These are phyloP conservation scores for Protaetia brevitarsis DNA, from an alignment of 1,140 invertebrate species.

Conservation along the genomic window DNA sequence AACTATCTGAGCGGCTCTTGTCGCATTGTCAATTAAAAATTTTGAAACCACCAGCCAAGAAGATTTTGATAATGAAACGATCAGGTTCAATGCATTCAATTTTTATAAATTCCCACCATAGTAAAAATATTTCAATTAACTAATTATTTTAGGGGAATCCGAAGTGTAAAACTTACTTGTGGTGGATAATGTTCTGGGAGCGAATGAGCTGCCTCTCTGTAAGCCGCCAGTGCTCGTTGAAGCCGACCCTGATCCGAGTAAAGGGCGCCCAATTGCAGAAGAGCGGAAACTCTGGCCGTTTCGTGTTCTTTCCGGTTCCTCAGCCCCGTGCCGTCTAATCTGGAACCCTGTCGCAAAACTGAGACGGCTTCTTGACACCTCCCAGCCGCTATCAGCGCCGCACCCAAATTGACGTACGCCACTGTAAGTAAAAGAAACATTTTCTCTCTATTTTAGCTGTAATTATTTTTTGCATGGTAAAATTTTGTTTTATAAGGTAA, in stretches of 20 bases:
- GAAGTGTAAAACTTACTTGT: slow-evolving; percentile 57
- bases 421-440: slow-evolving; percentile 68
- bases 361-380: slow-evolving; percentile 78
- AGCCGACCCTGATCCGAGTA: slow-evolving; percentile 83
- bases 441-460: no score
- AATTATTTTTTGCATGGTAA: no score
- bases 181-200: slow-evolving; percentile 79
- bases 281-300: slow-evolving; percentile 82
- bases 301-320: slow-evolving; percentile 89
- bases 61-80: no score
- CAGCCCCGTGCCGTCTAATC: slow-evolving; percentile 79
- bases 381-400: slow-evolving; percentile 79
- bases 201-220: slow-evolving; percentile 78
- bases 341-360: slow-evolving; percentile 76
- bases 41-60: no score
- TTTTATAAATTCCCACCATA: no score
- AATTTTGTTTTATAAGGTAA: no score
- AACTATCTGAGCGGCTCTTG: no score
- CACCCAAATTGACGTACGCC: slow-evolving; percentile 92
- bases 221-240: slow-evolving; percentile 82
- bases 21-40: no score
- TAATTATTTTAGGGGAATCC: no score
- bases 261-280: slow-evolving; percentile 86
- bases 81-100: no score
- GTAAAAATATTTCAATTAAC: no score